Evolutionary conservation across 2,113 vertebrate species (phyloP).

Genomic region (Crypturellus undulatus): DNA sequence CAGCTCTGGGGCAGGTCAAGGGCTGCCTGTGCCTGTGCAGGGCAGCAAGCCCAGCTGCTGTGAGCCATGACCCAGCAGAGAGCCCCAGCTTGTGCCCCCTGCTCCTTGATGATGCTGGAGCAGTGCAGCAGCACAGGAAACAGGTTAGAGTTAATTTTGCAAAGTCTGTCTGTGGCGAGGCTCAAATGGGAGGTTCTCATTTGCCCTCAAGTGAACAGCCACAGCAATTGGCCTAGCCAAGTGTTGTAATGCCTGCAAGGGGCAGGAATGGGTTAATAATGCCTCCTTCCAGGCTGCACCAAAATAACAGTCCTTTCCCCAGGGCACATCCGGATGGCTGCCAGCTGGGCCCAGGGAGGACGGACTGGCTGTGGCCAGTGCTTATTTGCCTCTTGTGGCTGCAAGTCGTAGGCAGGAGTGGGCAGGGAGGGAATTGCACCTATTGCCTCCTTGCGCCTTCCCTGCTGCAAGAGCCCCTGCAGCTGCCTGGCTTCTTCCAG

Average conservation of each 20-base stretch:
- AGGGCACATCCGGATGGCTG: neutral
- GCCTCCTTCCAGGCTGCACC: neutral
- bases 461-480: accelerated
- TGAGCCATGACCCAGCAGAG: too few relatives aligned
- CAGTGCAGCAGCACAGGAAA: neutral
- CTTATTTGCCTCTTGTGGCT: too few relatives aligned
- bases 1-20: neutral
- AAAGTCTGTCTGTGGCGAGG: accelerated
- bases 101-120: neutral
- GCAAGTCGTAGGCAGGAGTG: neutral
- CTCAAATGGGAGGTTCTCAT: neutral
- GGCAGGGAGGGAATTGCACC: neutral
- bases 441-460: neutral
- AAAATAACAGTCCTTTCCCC: neutral
- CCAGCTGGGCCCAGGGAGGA: neutral
- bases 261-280: neutral
- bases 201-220: too few relatives aligned
- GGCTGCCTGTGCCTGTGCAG: neutral
- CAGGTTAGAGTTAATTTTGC: neutral
- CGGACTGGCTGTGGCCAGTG: neutral
- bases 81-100: neutral
- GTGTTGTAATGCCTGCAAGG: neutral
- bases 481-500: neutral
- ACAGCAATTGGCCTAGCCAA: neutral
- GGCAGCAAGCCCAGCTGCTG: neutral